phyloP scores from a whole-genome alignment of 1,140 invertebrate species.

The Elysia chlorotica region DNA sequence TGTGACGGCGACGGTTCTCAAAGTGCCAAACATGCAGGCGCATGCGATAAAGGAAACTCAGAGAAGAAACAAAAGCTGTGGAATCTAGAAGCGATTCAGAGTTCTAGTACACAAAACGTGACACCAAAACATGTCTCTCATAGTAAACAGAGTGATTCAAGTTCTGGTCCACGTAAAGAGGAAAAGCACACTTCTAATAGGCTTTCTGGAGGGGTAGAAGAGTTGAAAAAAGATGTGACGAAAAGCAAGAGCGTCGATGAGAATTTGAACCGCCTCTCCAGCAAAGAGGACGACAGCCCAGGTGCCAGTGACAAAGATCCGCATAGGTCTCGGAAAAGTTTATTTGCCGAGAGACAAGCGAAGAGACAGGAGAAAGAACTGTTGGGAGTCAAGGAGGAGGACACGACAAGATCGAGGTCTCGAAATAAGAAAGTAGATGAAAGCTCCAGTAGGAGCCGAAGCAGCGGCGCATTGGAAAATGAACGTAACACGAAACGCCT shows the following conservation, averaged over 20 bases:
- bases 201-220: background rate
- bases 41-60: background rate
- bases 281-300: background rate
- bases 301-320: background rate
- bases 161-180: too few relatives aligned
- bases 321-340: constrained; percentile 1
- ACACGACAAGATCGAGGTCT: background rate
- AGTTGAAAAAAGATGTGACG: background rate
- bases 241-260: too few relatives aligned
- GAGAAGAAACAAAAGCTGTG: background rate
- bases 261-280: background rate
- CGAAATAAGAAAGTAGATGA: background rate
- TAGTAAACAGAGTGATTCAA: too few relatives aligned
- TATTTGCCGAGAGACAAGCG: constrained; percentile 2
- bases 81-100: background rate
- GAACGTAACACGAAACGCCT: constrained; percentile 1
- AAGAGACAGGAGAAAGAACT: background rate
- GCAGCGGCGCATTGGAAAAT: background rate
- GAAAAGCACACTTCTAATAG: background rate
- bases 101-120: too few relatives aligned
- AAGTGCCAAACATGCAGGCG: background rate
- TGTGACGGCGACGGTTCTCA: background rate
- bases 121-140: too few relatives aligned
- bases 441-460: constrained; percentile 15
- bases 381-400: background rate